Percentiles rank a stretch among this genome's conserved stretches.
Conservation (phyloP, 2,113 vertebrate species). For the Callocephalon fimbriatum region DNA sequence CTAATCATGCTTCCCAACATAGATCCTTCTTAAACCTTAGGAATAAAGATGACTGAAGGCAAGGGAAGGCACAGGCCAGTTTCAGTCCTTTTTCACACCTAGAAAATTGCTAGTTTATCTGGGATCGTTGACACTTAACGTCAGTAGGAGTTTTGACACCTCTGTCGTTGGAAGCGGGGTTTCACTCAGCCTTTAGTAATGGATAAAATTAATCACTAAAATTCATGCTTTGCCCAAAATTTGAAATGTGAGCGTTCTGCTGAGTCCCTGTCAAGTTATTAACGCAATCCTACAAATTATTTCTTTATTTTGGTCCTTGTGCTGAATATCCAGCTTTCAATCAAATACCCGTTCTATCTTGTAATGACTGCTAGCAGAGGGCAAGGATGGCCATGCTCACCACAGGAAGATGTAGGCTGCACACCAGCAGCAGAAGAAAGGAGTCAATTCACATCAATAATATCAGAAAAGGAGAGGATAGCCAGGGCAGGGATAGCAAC, state of each 20-base stretch:
- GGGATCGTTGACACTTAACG: not conserved
- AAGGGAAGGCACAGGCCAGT: not conserved
- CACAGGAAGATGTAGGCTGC: not conserved
- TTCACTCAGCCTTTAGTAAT: not conserved
- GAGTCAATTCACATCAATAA: not conserved
- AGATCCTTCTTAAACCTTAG: not conserved
- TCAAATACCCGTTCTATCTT: not conserved
- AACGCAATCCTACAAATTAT: not conserved
- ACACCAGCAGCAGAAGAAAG: not conserved
- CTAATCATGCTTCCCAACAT: not conserved
- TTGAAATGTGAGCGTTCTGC: not conserved
- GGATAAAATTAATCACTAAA: not conserved
- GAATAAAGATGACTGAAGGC: not conserved
- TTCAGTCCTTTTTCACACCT: not conserved
- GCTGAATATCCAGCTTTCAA: not conserved
- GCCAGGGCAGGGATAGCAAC: not conserved
- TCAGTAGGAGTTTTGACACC: not conserved
- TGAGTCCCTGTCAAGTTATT: not conserved
- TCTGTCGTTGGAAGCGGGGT: not conserved
- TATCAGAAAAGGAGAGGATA: not conserved
- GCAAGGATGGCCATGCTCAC: not conserved
- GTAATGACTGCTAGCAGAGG: not conserved
- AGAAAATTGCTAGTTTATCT: not conserved
- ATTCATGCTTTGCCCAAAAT: not conserved
- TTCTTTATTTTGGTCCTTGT: not conserved